Evolutionary conservation across 1,140 invertebrate genomes (phyloP), one percentile per base, ranked within the genome.

Genomic region (Sycophaga agraensis): DNA sequence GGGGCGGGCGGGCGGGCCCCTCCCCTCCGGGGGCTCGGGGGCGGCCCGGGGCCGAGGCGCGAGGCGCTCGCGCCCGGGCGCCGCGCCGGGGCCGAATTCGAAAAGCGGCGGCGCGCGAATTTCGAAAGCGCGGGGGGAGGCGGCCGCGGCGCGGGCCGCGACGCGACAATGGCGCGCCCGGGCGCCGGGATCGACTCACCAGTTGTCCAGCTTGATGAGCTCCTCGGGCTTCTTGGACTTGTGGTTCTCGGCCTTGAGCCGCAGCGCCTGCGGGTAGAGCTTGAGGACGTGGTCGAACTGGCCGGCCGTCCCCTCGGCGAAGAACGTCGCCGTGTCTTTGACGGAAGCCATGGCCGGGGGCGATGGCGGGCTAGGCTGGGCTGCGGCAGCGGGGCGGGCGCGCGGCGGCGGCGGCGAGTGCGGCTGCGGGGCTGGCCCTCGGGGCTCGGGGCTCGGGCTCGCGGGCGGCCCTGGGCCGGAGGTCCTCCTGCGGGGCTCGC

Each of bases 151-250:
- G 12, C 16, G 4, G 26, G 14, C 46, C 48, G 31, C 48, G 17
- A 16, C 19, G n/a, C n/a, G n/a, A n/a, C n/a, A 39, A 14, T 34
- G n/a, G 39, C 39, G 40, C 40, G 40, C 21, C 40, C 14, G 16
- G 2, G 16, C 46, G n/a, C n/a, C n/a, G n/a, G n/a, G n/a, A 9
- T 34, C 6, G 21, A 90, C 90, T 92, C 84, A 93, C 93, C 93
- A 96, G 77, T 93, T 91, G 82, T 96, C 93, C 79, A 95, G 83
- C 82, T 93, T 94, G 79, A 95, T 90, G 67, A 95, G 86, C 82
- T 96, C 93, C 79, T 94, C 92, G 46, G 92, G 91, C 82, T 92
- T 94, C 84, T 94, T 95, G 71, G 85, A 89, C 77, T 91, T 92
- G 74, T 85, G 86, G 28, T 59, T 59, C 81, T 93, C 90, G 51